These are phyloP conservation scores for Physeter macrocephalus DNA, from an alignment of 2,113 vertebrate genomes.

Conservation along the genomic window DNA sequence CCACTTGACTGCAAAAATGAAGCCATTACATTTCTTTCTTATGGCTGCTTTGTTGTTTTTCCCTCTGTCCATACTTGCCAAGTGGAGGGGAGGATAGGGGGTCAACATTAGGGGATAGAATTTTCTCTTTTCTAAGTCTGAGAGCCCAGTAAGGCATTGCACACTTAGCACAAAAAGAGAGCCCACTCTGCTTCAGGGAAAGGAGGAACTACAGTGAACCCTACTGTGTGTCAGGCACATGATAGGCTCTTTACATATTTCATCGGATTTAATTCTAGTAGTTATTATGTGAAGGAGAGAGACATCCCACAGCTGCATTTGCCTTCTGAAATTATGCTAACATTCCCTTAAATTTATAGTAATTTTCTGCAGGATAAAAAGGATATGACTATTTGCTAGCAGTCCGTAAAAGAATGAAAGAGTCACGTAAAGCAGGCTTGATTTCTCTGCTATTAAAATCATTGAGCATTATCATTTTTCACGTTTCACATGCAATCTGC, in stretches of 20 bases:
- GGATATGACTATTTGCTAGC: constrained; percentile 14
- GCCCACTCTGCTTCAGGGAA: not conserved
- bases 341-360: not conserved
- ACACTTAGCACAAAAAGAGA: not conserved
- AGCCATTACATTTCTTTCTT: not conserved
- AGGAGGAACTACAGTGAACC: not conserved
- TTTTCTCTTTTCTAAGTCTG: not conserved
- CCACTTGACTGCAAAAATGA: not conserved
- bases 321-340: not conserved
- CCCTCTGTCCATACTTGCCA: not conserved
- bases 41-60: not conserved
- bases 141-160: not conserved
- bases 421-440: not conserved
- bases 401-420: not conserved
- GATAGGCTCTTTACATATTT: not conserved
- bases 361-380: constrained; percentile 6
- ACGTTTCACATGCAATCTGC: not conserved
- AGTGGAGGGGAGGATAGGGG: not conserved
- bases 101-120: no score
- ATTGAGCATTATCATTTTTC: not conserved
- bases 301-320: not conserved
- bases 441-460: constrained; percentile 32
- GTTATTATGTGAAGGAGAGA: not conserved
- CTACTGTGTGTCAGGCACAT: not conserved
- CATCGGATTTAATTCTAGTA: not conserved